Evolutionary conservation across 2,113 vertebrate species (phyloP), one percentile per base, ranked within the genome.

Genomic region (Xiphophorus hellerii): DNA sequence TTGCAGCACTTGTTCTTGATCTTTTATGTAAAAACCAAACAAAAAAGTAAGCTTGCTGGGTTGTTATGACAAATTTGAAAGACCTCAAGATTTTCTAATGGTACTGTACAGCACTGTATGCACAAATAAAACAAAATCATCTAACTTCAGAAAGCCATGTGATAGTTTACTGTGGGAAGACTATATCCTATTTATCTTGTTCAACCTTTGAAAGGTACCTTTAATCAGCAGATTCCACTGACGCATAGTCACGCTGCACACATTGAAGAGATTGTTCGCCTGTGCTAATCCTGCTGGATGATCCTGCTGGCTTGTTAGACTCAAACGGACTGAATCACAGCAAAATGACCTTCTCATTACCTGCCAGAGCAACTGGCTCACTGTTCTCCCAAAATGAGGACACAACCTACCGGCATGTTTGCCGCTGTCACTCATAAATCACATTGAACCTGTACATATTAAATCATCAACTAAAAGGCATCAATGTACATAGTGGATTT

Each of bases 281-380:
- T 70, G 71, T 29, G 12, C 64, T 87, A 87, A 88, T 90, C 85
- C 88, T 74, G 48, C 69, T 83, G 84, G 89, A 87, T 88, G 77
- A 90, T 87, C 87, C 87, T 64, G 84, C 78, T 80, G 77, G 73
- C 80, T 82, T 82, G 84, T 89, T 85, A 69, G 78, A 80, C 69
- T 83, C 83, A 81, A 87, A 88, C 82, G 73, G 71, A 84, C 76
- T 84, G 62, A 88, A 80, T 87, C 77, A 81, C 67, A 87, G 29
- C 58, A 66, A 86, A 62, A 51, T 83, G 88, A 91, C 88, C 86
- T 91, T 86, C 90, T 74, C 83, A 71, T 65, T 77, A 91, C 84
- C 81, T 86, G 80, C 42, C 27, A 25, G 17, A 13, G 31, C 70
- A 77, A 72, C 74, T 71, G 35, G 30, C 63, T 54, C 73, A 14